Base-by-base conservation (phyloP, 2,888 invertebrate genomes). In the Torymus auratus region DNA sequence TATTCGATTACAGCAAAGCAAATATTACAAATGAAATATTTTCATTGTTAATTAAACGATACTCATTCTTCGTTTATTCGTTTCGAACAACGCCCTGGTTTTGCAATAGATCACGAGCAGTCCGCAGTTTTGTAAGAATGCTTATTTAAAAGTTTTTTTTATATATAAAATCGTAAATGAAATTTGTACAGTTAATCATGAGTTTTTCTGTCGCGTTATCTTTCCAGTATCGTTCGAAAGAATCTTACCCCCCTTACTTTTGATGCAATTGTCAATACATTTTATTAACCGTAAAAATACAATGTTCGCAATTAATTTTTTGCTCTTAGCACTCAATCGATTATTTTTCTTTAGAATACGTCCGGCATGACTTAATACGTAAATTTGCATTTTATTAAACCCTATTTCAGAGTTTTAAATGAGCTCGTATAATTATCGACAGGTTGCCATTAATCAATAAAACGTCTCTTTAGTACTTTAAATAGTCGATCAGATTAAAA, bases 181-280 rank as follows among this genome's bases (percentile, higher is more conserved):
- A 70, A 78, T 71, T 78, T 78, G 65, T 78, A 78, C 71, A 60
- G 52, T 56, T 78, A 64, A 78, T 58, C 15, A 60, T 71, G 55
- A n/a, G 20, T 20, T 20, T 65, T 74, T 65, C 61, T 17, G 65
- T 12, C 17, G 50, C 64, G 2, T 28, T 73, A 2, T 2, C 23
- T 62, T 60, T 58, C n/a, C 11, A 74, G 55, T 14, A 52, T 50
- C 52, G 12, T 61, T 52, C 7, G 60, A 52, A 61, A 68, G 2
- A 50, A 55, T 13, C 10, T 53, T 17, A 67, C 50, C 15, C 53
- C 61, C 55, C 41, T 5, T 41, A 17, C 15, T 68, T 76, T 69
- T 68, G 14, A 76, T 61, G 53, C 13, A 67, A 20, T 50, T 2
- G 5, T 68, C 12, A 55, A 60, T 12, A 67, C 23, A 50, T 58